These are phyloP conservation scores for Coelinius sp. DNA, from an alignment of 2,888 invertebrate genomes.

Conservation along the genomic window DNA sequence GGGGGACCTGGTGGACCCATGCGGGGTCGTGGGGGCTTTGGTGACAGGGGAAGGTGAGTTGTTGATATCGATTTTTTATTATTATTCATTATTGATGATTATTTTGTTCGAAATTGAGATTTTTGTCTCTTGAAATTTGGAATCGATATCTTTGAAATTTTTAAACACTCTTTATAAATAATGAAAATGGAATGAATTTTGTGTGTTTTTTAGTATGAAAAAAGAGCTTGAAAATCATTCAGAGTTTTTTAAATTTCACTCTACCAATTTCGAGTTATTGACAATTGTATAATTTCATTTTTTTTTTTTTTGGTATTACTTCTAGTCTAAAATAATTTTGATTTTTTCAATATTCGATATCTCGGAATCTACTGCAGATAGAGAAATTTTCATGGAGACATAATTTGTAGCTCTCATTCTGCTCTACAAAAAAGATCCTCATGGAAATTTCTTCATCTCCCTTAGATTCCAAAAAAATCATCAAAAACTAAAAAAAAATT, in stretches of 20 bases:
- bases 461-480: too few relatives aligned
- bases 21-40: constrained; percentile 65
- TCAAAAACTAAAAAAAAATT: background rate
- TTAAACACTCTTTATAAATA: background rate
- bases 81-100: too few relatives aligned
- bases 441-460: too few relatives aligned
- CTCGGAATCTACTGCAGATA: too few relatives aligned
- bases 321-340: too few relatives aligned
- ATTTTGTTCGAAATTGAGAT: background rate
- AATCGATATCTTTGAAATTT: background rate
- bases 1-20: constrained; percentile 63
- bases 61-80: constrained; percentile 12
- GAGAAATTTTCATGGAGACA: too few relatives aligned
- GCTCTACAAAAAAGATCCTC: too few relatives aligned
- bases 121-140: background rate
- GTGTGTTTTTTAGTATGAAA: background rate
- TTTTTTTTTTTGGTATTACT: background rate
- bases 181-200: background rate
- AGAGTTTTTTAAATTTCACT: background rate
- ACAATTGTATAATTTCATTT: background rate
- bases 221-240: background rate
- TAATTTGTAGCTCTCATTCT: background rate
- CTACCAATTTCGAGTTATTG: background rate
- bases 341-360: background rate
- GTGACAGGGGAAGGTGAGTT: constrained; percentile 62